Evolutionary conservation across 2,113 vertebrate species (phyloP).

Genomic region (Lota lota): DNA sequence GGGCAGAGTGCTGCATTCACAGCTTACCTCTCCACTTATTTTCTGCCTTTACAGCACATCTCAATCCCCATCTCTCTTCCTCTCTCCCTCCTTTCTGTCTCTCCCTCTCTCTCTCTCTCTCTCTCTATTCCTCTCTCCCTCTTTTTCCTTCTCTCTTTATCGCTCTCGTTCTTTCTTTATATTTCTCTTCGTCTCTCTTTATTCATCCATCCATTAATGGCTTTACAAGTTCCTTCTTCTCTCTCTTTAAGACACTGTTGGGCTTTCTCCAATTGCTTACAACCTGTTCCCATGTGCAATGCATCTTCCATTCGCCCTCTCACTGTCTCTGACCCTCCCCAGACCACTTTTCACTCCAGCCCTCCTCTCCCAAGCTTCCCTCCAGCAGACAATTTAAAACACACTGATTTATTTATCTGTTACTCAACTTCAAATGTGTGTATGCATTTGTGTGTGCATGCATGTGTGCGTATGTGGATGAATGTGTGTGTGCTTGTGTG

Average conservation of each 20-base stretch:
- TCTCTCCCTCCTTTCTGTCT: background rate
- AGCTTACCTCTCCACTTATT: constrained; percentile 4
- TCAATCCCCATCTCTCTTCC: constrained; percentile 4
- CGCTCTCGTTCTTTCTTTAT: background rate
- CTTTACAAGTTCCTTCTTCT: constrained; percentile 1
- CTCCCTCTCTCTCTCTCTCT: background rate
- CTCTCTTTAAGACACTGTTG: background rate
- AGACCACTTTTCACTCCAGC: background rate
- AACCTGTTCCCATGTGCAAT: too few species aligned
- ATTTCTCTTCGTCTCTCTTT: constrained; percentile 11
- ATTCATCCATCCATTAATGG: constrained; percentile 14
- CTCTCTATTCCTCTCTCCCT: background rate
- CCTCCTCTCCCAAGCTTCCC: background rate
- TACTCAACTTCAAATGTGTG: constrained; percentile 12
- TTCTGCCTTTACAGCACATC: background rate
- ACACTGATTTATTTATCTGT: constrained; percentile 40
- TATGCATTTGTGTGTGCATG: constrained; percentile 16
- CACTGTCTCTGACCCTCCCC: constrained; percentile 13
- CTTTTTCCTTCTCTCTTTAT: background rate
- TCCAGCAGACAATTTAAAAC: constrained; percentile 18
- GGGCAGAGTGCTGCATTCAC: too few species aligned
- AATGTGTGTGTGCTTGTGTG: background rate
- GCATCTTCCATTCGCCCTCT: background rate
- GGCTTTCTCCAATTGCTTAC: too few species aligned
- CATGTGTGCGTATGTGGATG: constrained; percentile 1